These are phyloP conservation scores for Drosophila mimica DNA, from an alignment of 2,888 invertebrate genomes.

Conservation along the genomic window DNA sequence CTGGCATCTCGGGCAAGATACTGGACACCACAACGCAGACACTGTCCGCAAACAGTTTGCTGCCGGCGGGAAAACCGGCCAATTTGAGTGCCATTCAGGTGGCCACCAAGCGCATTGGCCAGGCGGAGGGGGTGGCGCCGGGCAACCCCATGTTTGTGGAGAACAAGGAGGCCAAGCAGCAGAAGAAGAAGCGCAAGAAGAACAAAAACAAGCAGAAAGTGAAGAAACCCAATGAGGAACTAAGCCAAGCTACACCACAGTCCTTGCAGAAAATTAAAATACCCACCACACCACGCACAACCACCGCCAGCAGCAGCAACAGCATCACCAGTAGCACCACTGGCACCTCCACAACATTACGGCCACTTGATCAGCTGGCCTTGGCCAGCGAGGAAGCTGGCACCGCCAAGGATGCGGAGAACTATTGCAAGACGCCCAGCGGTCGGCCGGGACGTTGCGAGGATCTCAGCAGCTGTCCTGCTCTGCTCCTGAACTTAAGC, in stretches of 20 bases:
- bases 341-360: conserved; percentile 39
- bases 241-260: conserved; percentile 38
- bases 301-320: conserved; percentile 32
- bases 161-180: conserved; percentile 83
- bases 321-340: conserved; percentile 24
- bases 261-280: conserved; percentile 72
- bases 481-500: conserved; percentile 91
- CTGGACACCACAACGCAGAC: conserved; percentile 55
- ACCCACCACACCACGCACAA: conserved; percentile 79
- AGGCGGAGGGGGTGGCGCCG: conserved; percentile 48
- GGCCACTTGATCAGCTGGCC: conserved; percentile 76
- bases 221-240: conserved; percentile 80
- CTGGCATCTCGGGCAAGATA: conserved; percentile 64
- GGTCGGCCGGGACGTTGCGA: conserved; percentile 93
- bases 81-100: conserved; percentile 61
- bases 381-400: conserved; percentile 85
- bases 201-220: conserved; percentile 81
- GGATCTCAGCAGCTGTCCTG: conserved; percentile 95
- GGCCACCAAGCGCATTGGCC: conserved; percentile 75
- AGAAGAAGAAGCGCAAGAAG: conserved; percentile 81
- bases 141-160: conserved; percentile 79
- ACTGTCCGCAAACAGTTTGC: conserved; percentile 66
- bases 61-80: conserved; percentile 64
- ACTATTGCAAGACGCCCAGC: conserved; percentile 92
- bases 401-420: conserved; percentile 86